Base-by-base conservation (phyloP, 2,113 vertebrate genomes). In the Python bivittatus region DNA sequence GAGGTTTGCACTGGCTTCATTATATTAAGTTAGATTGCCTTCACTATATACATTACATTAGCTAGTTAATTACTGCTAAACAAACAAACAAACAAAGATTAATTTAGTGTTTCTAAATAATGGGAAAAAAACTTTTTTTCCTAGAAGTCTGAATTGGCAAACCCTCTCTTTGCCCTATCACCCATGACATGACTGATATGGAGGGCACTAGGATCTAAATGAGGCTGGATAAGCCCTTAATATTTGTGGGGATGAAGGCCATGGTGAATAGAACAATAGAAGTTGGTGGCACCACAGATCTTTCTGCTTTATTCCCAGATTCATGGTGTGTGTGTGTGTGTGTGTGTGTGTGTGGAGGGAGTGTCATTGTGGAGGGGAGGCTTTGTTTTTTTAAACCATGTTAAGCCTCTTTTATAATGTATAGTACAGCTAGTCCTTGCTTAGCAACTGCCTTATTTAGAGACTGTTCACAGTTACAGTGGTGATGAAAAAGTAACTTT, bases 1-100 rank as follows among this genome's bases (percentile, higher is more conserved):
- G 56, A 60, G 53, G 33, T 89, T 44, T 88, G 44, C 68, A 88
- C 2, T 92, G 87, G 38, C 58, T 86, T 68, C n/a, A 89, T 85
- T 61, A 25, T 44, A 58, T 44, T 42, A 44, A 22, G 2, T 85
- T 22, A 13, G 8, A 53, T 33, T 87, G 23, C 42, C 20, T 23
- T 33, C 22, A 61, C 13, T 53, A 53, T 52, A 13, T 27, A 61
- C 8, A 29, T 44, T 27, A 53, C 7, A 10, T 61, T 60, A 42
- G 10, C 68, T 54, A 33, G 1, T 58, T 44, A 64, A 13, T 60
- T 68, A 20, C 11, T 54, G 48, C 54, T 87, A 17, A n/a, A 58
- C 64, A 68, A 33, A 42, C n/a, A 60, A n/a, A n/a, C n/a, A n/a
- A n/a, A n/a, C n/a, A n/a, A 86, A 42, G 56, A 33, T 23, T 61